Conservation (phyloP, 1,140 invertebrate genomes). For the Halotydeus destructor region DNA sequence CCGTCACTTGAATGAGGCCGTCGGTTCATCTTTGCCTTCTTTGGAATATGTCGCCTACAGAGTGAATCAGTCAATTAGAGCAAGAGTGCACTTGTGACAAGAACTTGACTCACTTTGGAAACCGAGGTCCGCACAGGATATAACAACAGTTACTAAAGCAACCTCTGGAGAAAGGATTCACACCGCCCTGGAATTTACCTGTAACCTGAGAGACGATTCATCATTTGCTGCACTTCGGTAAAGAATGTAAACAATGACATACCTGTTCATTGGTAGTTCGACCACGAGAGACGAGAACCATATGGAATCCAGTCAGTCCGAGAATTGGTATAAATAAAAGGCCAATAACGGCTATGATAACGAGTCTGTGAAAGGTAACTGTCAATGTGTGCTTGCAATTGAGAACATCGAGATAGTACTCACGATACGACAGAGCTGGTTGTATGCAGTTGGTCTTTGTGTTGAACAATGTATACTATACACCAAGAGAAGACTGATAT, state of each 20-base stretch:
- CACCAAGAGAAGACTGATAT: conserved; percentile 83
- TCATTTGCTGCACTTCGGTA: conserved; percentile 1
- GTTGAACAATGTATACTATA: conserved; percentile 67
- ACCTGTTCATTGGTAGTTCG: conserved; percentile 98
- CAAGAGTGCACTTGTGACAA: too few relatives aligned
- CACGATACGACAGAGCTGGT: conserved; percentile 72
- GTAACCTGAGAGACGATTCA: conserved; percentile 40
- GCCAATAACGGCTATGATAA: conserved; percentile 72
- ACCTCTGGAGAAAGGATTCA: conserved; percentile 85
- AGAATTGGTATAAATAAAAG: conserved; percentile 87
- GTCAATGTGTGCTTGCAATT: not conserved
- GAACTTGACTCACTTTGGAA: too few relatives aligned
- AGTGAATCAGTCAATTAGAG: too few relatives aligned
- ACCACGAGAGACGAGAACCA: conserved; percentile 86
- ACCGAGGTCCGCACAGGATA: conserved; percentile 82
- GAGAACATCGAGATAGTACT: conserved; percentile 9
- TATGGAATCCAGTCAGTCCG: conserved; percentile 90
- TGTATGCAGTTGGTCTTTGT: conserved; percentile 50
- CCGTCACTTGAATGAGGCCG: too few relatives aligned
- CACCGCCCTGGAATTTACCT: conserved; percentile 88
- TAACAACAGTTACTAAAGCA: conserved; percentile 86
- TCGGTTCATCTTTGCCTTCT: too few relatives aligned
- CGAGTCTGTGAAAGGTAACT: conserved; percentile 22
- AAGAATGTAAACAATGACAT: conserved; percentile 1
- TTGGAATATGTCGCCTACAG: too few relatives aligned